A percentile compares a stretch with the other conserved stretches of the same genome.
These are phyloP conservation scores for Mayetiola destructor DNA, from an alignment of 2,888 invertebrate genomes.

Conservation along the genomic window DNA sequence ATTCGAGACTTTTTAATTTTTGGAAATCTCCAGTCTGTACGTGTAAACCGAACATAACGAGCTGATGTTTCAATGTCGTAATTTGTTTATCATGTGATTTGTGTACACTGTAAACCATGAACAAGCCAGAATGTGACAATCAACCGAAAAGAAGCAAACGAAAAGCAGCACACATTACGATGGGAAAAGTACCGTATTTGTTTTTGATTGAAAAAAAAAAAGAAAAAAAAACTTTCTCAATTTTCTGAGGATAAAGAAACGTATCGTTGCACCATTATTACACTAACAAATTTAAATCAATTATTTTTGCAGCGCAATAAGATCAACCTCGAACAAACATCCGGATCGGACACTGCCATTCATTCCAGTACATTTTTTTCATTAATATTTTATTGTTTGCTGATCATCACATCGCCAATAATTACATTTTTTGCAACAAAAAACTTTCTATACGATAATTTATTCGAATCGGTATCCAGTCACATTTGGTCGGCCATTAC, in stretches of 20 bases:
- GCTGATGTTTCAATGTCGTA: too few species aligned
- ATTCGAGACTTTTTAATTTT: too few species aligned
- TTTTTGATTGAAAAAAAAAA: too few species aligned
- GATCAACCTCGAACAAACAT: not conserved
- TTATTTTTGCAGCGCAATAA: not conserved
- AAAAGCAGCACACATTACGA: not conserved
- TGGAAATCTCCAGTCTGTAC: too few species aligned
- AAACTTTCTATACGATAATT: conserved; percentile 53
- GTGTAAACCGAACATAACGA: too few species aligned
- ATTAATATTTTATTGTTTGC: conserved; percentile 58
- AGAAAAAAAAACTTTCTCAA: too few species aligned
- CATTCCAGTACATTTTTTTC: conserved; percentile 44
- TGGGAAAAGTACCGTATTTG: conserved; percentile 5
- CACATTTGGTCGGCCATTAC: conserved; percentile 67
- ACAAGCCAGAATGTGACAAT: not conserved
- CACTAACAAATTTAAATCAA: too few species aligned
- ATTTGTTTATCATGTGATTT: conserved; percentile 10
- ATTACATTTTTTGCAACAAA: conserved; percentile 58
- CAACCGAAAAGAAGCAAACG: not conserved
- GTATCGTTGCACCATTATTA: too few species aligned
- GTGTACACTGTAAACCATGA: not conserved
- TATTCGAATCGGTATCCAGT: conserved; percentile 43
- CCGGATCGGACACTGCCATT: not conserved
- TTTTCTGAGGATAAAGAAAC: too few species aligned
- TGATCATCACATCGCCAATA: conserved; percentile 63